Conservation (phyloP, 2,888 invertebrate genomes). For the Drosophila tanythrix region DNA sequence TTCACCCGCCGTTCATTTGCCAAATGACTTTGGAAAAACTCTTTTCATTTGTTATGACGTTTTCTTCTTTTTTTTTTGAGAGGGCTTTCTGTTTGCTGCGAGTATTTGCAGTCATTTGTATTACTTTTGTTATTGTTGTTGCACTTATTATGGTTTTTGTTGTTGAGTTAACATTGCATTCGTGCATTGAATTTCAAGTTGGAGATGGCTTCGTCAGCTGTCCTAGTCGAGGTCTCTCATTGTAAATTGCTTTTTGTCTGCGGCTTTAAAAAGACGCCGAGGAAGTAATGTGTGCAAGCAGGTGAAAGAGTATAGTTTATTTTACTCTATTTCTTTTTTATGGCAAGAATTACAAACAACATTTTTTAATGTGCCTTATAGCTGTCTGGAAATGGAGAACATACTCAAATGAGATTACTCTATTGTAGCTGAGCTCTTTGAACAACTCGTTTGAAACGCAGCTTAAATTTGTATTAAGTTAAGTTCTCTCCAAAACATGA, state of each 20-base stretch:
- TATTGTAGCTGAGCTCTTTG: background rate
- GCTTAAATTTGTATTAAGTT: background rate
- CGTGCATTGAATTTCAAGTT: slow-evolving; percentile 44
- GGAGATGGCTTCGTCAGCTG: slow-evolving; percentile 7
- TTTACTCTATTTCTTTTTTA: background rate
- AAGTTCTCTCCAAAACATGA: background rate
- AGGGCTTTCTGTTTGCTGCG: slow-evolving; percentile 41
- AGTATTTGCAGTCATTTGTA: slow-evolving; percentile 68
- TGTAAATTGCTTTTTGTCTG: slow-evolving; percentile 57
- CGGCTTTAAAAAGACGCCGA: slow-evolving; percentile 21
- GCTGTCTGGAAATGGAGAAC: background rate
- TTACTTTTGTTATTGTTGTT: slow-evolving; percentile 47
- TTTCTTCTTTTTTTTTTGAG: slow-evolving; percentile 14
- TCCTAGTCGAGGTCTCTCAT: slow-evolving; percentile 46
- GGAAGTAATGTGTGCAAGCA: background rate
- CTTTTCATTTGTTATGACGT: slow-evolving; percentile 54
- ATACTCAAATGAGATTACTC: background rate
- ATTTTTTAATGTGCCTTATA: slow-evolving; percentile 3
- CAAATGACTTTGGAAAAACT: slow-evolving; percentile 73
- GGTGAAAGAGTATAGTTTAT: slow-evolving; percentile 4
- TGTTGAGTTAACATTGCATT: slow-evolving; percentile 43
- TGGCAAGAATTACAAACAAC: background rate
- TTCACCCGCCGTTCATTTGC: slow-evolving; percentile 13
- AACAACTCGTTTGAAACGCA: background rate
- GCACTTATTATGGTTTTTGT: slow-evolving; percentile 7